A percentile compares a stretch with the other conserved stretches of the same genome.
phyloP scores from a whole-genome alignment of 53 echinoderm and acorn worm species.

The Patiria pectinifera region DNA sequence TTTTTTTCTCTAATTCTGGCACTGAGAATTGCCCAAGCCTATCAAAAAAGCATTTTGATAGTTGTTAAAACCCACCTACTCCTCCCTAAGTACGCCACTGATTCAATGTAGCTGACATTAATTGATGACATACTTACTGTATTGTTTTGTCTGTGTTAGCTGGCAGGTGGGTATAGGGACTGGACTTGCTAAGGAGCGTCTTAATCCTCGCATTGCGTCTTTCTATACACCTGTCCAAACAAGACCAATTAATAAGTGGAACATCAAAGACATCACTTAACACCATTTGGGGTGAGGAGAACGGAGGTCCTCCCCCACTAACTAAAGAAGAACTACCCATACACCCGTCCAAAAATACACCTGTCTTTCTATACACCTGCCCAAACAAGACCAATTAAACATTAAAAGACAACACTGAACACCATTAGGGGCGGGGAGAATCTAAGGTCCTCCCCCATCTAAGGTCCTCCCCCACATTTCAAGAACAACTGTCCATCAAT shows the following conservation, averaged over 20 bases:
- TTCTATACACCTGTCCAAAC: slow-evolving; percentile 72
- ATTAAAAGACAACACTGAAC: background rate
- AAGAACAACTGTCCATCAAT: background rate
- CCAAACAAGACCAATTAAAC: background rate
- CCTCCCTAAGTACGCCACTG: no score
- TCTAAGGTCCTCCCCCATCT: background rate
- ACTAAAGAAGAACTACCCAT: background rate
- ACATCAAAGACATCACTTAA: no score
- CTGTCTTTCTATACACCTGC: slow-evolving; percentile 77
- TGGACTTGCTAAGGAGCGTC: slow-evolving; percentile 74
- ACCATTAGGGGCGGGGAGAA: no score
- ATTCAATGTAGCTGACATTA: no score
- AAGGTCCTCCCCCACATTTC: background rate
- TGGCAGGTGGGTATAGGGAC: slow-evolving; percentile 83
- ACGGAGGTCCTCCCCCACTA: no score
- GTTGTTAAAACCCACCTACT: no score
- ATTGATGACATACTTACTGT: slow-evolving; percentile 66
- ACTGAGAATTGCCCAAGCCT: no score
- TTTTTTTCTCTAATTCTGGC: no score
- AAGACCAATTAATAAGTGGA: background rate
- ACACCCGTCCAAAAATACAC: no score
- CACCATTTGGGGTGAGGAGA: no score
- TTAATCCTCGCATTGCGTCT: slow-evolving; percentile 74
- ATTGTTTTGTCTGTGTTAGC: slow-evolving; percentile 73
- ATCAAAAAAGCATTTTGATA: no score